phyloP scores from a whole-genome alignment of 2,797 vertebrate genomes.

The Intellagama lesueurii region DNA sequence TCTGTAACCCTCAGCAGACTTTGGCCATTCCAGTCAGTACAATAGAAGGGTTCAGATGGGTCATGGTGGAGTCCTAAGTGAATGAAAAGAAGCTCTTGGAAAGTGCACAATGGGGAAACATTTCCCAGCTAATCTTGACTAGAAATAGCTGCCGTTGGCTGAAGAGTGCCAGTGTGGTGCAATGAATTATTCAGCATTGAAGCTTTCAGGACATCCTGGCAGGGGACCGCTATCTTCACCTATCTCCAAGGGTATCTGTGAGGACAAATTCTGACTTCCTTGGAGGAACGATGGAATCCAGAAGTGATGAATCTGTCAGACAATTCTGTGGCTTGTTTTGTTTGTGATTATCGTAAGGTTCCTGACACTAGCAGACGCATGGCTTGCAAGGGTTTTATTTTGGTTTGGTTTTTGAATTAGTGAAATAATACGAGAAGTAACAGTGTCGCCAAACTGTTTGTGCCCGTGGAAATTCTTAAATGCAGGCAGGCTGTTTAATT shows the following conservation, averaged over 20 bases:
- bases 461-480: background rate
- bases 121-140: background rate
- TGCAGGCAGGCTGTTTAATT: background rate
- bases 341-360: background rate
- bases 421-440: background rate
- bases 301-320: background rate
- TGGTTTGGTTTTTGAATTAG: background rate
- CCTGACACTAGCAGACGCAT: too few species aligned
- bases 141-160: background rate
- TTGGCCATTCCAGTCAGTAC: background rate
- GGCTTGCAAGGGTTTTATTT: background rate
- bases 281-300: background rate
- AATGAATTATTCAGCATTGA: background rate
- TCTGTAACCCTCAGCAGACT: background rate
- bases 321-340: background rate
- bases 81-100: background rate
- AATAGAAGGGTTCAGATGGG: slow-evolving; percentile 1
- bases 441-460: background rate
- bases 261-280: too few species aligned
- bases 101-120: background rate
- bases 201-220: too few species aligned
- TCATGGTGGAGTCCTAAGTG: background rate
- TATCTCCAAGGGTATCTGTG: background rate
- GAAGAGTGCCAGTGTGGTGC: background rate
- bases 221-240: background rate